Conservation (phyloP, 1,140 invertebrate genomes). For the Microplitis mediator region DNA sequence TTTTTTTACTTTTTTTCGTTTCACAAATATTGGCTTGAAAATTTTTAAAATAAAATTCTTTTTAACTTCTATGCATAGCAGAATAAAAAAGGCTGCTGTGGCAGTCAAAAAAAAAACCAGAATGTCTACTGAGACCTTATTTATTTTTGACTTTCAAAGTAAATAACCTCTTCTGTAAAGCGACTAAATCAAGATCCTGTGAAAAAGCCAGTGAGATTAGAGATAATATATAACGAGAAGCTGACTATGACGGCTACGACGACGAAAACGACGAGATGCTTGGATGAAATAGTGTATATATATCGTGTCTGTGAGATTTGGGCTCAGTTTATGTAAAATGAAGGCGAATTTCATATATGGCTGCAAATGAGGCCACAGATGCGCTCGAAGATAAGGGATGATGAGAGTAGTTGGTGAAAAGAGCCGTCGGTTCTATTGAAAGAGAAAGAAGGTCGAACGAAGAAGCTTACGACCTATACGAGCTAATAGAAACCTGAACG, state of each 20-base stretch:
- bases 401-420: conserved; percentile 54
- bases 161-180: not conserved
- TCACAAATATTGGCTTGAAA: not conserved
- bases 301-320: not conserved
- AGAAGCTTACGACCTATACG: conserved; percentile 5
- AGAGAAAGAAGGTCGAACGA: conserved; percentile 25
- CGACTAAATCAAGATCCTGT: conserved; percentile 22
- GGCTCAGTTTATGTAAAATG: not conserved
- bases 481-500: not conserved
- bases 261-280: not conserved
- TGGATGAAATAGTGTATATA: not conserved
- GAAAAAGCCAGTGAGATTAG: conserved; percentile 28
- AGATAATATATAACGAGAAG: conserved; percentile 1
- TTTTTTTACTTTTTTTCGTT: not conserved
- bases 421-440: conserved; percentile 45
- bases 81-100: not conserved
- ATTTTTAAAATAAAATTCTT: not conserved
- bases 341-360: conserved; percentile 41
- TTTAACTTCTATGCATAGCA: not conserved
- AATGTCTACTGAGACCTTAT: not conserved
- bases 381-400: conserved; percentile 48
- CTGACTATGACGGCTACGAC: not conserved
- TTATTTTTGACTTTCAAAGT: not conserved
- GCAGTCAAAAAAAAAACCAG: not conserved
- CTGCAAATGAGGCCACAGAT: conserved; percentile 54